These are phyloP conservation scores for Cheumatopsyche charites DNA, from an alignment of 1,140 invertebrate species.

Conservation along the genomic window DNA sequence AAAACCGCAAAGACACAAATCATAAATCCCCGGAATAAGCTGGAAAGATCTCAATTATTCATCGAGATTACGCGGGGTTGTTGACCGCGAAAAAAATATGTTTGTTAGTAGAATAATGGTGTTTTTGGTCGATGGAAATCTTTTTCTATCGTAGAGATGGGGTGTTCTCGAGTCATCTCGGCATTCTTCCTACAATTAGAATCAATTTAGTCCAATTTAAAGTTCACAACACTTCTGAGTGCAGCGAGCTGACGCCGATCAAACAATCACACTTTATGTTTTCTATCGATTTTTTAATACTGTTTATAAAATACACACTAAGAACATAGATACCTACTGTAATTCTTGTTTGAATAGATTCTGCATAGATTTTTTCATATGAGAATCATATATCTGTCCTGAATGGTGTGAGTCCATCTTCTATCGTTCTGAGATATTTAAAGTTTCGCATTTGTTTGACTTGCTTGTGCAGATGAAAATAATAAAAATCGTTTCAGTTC, in stretches of 20 bases:
- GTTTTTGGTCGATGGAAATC: neutral
- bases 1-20: neutral
- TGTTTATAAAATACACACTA: no score
- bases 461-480: no score
- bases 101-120: slow-evolving; percentile 11
- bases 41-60: neutral
- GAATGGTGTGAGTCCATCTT: no score
- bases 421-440: no score
- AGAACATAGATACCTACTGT: no score
- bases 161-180: slow-evolving; percentile 22
- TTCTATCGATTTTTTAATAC: neutral
- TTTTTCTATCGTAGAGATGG: neutral
- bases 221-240: slow-evolving; percentile 40
- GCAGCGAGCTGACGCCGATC: slow-evolving; percentile 24
- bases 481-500: no score
- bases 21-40: neutral
- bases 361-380: no score
- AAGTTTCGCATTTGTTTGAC: no score
- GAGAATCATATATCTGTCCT: no score
- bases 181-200: slow-evolving; percentile 47
- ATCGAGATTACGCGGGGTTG: neutral
- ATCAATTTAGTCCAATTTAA: slow-evolving; percentile 48
- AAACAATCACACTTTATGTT: slow-evolving; percentile 10
- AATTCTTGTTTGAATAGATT: no score
- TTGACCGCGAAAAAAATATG: neutral